Evolutionary conservation across 2,113 vertebrate species (phyloP).

Genomic region (Centropus bengalensis): DNA sequence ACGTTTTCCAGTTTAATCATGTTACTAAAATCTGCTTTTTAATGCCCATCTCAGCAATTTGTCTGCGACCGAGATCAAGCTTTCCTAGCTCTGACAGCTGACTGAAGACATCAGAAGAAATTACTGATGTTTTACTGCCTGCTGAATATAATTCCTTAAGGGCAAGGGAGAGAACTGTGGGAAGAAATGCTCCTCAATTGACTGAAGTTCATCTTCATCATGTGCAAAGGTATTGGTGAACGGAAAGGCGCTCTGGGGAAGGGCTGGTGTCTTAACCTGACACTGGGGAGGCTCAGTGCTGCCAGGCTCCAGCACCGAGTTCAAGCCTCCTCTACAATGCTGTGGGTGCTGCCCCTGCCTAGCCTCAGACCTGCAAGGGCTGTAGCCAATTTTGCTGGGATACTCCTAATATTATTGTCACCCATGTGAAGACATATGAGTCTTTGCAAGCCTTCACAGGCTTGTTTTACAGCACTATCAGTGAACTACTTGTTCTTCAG

Average conservation of each 20-base stretch:
- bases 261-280: conserved; percentile 55
- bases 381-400: conserved; percentile 36
- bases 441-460: conserved; percentile 53
- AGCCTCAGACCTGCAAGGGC: conserved; percentile 67
- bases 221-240: conserved; percentile 45
- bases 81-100: conserved; percentile 72
- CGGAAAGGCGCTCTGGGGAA: conserved; percentile 32
- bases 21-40: conserved; percentile 60
- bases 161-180: conserved; percentile 45
- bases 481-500: conserved; percentile 74
- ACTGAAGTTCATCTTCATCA: conserved; percentile 71
- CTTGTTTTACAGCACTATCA: conserved; percentile 53
- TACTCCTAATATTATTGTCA: conserved; percentile 45
- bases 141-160: conserved; percentile 77
- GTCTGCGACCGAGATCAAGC: conserved; percentile 75
- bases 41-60: conserved; percentile 72
- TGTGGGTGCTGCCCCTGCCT: conserved; percentile 58
- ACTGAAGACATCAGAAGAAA: conserved; percentile 70
- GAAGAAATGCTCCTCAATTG: conserved; percentile 55
- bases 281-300: conserved; percentile 69
- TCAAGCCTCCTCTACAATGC: conserved; percentile 54
- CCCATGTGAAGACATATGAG: conserved; percentile 63
- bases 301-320: conserved; percentile 29
- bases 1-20: conserved; percentile 76
- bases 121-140: conserved; percentile 72